phyloP scores from a whole-genome alignment of 2,113 vertebrate species.

The Ondatra zibethicus region DNA sequence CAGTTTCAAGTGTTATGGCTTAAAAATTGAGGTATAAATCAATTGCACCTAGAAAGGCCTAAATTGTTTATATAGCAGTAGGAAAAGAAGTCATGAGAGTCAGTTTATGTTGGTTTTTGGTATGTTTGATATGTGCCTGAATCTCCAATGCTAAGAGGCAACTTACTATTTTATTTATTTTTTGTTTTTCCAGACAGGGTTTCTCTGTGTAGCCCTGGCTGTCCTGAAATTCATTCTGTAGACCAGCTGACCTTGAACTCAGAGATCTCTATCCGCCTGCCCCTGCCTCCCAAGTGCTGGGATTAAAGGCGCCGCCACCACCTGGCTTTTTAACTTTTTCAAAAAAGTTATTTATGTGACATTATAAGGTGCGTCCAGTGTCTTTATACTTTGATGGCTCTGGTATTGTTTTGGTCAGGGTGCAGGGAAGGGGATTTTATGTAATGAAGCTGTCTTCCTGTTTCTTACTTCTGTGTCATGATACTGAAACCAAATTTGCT shows the following conservation, averaged over 20 bases:
- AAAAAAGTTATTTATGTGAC: neutral
- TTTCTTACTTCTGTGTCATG: neutral
- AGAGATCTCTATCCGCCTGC: too few relatives aligned
- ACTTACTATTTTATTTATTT: neutral
- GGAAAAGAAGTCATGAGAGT: neutral
- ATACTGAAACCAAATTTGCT: constrained; percentile 50
- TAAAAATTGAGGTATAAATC: neutral
- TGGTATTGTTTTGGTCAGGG: constrained; percentile 1
- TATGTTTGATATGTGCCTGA: constrained; percentile 20
- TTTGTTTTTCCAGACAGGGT: too few relatives aligned
- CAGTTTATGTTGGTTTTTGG: neutral
- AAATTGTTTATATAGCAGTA: neutral
- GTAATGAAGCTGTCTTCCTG: constrained; percentile 29
- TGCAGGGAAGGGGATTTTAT: neutral
- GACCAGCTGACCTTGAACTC: too few relatives aligned
- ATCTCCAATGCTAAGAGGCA: neutral
- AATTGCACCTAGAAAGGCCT: constrained; percentile 6
- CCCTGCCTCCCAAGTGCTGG: too few relatives aligned
- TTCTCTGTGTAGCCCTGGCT: too few relatives aligned
- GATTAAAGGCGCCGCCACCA: too few relatives aligned
- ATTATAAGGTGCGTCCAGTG: constrained; percentile 9
- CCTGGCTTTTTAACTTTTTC: neutral
- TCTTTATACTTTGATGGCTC: constrained; percentile 28
- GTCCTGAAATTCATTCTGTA: too few relatives aligned
- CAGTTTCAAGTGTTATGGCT: neutral